A percentile compares a stretch with the other conserved stretches of the same genome.
phyloP scores from a whole-genome alignment of 1,140 invertebrate species.

The Phenacoccus solenopsis region DNA sequence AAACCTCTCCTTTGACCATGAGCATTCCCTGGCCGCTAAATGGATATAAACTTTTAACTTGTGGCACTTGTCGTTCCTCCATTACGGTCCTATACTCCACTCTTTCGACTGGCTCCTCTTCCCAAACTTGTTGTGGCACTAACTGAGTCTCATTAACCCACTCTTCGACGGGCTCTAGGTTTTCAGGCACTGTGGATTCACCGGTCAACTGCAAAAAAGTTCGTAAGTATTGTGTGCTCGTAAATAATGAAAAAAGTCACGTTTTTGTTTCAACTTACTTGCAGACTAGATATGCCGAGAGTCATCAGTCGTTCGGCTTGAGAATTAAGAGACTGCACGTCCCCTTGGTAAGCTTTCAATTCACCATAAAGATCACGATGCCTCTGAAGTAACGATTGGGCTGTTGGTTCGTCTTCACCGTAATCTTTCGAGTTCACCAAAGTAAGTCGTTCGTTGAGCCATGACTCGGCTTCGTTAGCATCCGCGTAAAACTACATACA shows the following conservation, averaged over 20 bases:
- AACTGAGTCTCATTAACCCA: slow-evolving; percentile 62
- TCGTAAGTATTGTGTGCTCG: not conserved
- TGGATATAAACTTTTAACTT: slow-evolving; percentile 77
- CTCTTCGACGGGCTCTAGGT: slow-evolving; percentile 49
- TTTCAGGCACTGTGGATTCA: slow-evolving; percentile 47
- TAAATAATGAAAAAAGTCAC: not conserved
- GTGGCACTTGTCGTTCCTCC: slow-evolving; percentile 75
- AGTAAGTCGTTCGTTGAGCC: slow-evolving; percentile 87
- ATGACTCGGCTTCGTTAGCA: slow-evolving; percentile 94
- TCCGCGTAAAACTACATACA: slow-evolving; percentile 83
- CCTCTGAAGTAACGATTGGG: slow-evolving; percentile 67
- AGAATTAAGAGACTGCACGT: slow-evolving; percentile 73
- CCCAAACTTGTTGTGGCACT: slow-evolving; percentile 79
- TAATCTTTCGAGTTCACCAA: slow-evolving; percentile 77
- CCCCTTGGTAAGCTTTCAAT: slow-evolving; percentile 76
- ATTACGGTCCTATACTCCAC: slow-evolving; percentile 69
- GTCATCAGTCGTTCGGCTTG: slow-evolving; percentile 70
- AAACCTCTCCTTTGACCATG: slow-evolving; percentile 80
- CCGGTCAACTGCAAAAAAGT: slow-evolving; percentile 40
- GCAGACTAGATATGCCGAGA: slow-evolving; percentile 61
- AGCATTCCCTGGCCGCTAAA: slow-evolving; percentile 89
- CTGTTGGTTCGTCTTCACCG: slow-evolving; percentile 78
- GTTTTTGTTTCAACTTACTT: slow-evolving; percentile 37
- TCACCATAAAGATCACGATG: slow-evolving; percentile 83
- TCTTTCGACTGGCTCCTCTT: slow-evolving; percentile 75